A percentile compares a stretch with the other conserved stretches of the same genome.
These are phyloP conservation scores for Ochlodes sylvanus DNA, from an alignment of 2,888 invertebrate species.

Conservation along the genomic window DNA sequence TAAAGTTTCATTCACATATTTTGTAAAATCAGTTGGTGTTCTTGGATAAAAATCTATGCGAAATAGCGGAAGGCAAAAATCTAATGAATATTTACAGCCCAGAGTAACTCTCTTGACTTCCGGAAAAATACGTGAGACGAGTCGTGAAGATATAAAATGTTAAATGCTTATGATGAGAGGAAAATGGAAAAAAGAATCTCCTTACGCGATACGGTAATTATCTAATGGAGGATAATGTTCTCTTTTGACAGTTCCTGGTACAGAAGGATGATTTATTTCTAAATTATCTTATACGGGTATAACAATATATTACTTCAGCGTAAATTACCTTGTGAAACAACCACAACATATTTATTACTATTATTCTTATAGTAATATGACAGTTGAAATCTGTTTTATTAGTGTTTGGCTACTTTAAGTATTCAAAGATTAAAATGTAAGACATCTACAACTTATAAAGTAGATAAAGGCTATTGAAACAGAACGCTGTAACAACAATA, in stretches of 20 bases:
- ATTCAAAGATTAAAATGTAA: too few species aligned
- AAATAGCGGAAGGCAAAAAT: constrained; percentile 11
- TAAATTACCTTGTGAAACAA: too few species aligned
- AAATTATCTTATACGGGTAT: not conserved
- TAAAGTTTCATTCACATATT: too few species aligned
- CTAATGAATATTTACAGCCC: constrained; percentile 7
- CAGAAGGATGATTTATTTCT: not conserved
- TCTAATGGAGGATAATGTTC: constrained; percentile 1
- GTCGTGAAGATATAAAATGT: constrained; percentile 12
- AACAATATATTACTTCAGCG: too few species aligned
- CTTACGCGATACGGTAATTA: constrained; percentile 6
- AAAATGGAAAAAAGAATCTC: not conserved
- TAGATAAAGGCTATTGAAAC: too few species aligned
- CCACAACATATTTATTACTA: too few species aligned
- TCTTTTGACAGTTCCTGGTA: not conserved
- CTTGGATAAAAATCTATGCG: not conserved
- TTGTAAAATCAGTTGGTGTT: not conserved
- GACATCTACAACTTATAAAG: too few species aligned
- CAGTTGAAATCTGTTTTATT: too few species aligned
- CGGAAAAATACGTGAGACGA: constrained; percentile 15
- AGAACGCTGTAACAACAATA: not conserved
- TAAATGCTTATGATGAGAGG: not conserved
- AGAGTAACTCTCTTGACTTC: constrained; percentile 3
- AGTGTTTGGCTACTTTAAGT: too few species aligned
- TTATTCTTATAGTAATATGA: too few species aligned